Base-by-base conservation (phyloP, 2,113 vertebrate genomes). In the Grus americana region DNA sequence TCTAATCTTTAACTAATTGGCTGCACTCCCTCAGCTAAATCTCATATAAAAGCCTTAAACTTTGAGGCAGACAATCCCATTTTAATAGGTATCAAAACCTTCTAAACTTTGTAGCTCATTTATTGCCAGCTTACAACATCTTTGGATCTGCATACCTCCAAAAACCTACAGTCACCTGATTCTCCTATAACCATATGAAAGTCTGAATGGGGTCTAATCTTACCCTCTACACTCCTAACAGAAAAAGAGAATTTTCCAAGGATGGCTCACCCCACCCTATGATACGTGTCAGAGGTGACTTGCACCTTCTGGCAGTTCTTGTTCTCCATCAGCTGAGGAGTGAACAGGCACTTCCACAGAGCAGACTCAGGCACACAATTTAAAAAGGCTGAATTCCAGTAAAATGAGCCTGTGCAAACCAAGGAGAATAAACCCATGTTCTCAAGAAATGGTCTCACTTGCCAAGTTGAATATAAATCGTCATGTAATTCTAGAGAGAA, bases 1-100 rank as follows among this genome's bases (percentile, higher is more conserved):
- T 36, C n/a, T 90, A 92, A 94, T 94, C 80, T 94, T 92, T 82
- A 92, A 92, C 59, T 93, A 95, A 93, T 79, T 94, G 59, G 40
- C 61, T 81, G 65, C 34, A 49, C 63, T 86, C 63, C 42, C 62
- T 74, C 67, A 50, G 74, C 55, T 96, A 93, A 96, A 93, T 90
- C 76, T 91, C 54, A 65, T 4, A 63, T 44, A 84, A 93, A 94
- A 92, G 42, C n/a, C 66, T 68, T 75, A 70, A 92, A 93, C 17
- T 29, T 3, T 47, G 49, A 92, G 61, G 38, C 78, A 89, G 79
- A 65, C 81, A 93, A 90, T 85, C 70, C 88, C 23, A 75, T 66
- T 93, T 91, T 94, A 95, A 94, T 52, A 83, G 46, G 34, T 21
- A 87, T 38, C 36, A 92, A 81, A 96, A 93, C 52, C 57, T 93